Conservation (phyloP, 2,797 vertebrate genomes). For the Synanceia verrucosa region DNA sequence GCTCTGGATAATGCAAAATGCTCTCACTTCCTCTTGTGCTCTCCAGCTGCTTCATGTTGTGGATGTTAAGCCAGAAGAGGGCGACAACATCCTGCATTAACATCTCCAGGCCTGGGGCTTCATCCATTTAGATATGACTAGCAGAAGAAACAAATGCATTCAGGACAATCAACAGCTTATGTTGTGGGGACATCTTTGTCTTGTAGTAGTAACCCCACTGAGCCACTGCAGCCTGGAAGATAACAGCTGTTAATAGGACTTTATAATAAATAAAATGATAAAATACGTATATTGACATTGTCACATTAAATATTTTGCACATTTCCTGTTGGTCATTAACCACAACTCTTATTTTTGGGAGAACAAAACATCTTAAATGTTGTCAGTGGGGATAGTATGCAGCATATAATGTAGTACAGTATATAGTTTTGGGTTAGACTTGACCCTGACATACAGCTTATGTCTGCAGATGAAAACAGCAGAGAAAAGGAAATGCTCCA, state of each 20-base stretch:
- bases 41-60: neutral
- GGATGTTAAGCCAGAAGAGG: conserved; percentile 19
- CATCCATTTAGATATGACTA: neutral
- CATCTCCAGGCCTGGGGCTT: neutral
- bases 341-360: neutral
- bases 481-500: conserved; percentile 19
- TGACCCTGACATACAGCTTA: neutral
- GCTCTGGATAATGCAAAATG: neutral
- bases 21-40: neutral
- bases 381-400: neutral
- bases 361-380: neutral
- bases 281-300: neutral
- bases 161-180: neutral
- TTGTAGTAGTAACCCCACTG: neutral
- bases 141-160: neutral
- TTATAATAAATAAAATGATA: conserved; percentile 2
- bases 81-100: conserved; percentile 22
- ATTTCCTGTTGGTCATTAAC: neutral
- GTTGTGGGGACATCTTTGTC: neutral
- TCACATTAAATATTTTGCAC: neutral
- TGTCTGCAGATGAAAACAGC: neutral
- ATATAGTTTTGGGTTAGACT: neutral
- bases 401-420: too few relatives aligned
- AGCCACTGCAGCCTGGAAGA: neutral
- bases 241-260: neutral